These are phyloP conservation scores for Drosophila borealis DNA, from an alignment of 2,888 invertebrate genomes.

Conservation along the genomic window DNA sequence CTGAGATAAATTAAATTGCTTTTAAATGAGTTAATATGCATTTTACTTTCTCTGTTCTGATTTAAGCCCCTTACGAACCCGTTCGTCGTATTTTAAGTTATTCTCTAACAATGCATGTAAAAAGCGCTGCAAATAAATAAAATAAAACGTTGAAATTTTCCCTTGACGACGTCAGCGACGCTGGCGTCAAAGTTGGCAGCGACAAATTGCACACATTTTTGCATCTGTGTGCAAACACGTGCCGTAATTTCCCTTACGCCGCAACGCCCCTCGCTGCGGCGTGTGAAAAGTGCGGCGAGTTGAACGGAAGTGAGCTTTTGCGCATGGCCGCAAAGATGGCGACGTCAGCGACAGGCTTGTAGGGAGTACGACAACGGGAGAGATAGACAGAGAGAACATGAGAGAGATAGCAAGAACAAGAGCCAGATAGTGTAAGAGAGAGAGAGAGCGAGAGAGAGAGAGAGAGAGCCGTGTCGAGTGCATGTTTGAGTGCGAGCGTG, in stretches of 20 bases:
- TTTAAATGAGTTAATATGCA: background rate
- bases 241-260: slow-evolving; percentile 66
- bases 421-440: slow-evolving; percentile 3
- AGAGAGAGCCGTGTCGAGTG: slow-evolving; percentile 29
- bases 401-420: slow-evolving; percentile 3
- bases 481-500: slow-evolving; percentile 28
- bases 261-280: slow-evolving; percentile 27
- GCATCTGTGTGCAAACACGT: slow-evolving; percentile 82
- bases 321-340: slow-evolving; percentile 66
- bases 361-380: slow-evolving; percentile 4
- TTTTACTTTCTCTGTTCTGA: background rate
- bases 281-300: slow-evolving; percentile 57
- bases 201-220: slow-evolving; percentile 61
- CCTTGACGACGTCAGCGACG: slow-evolving; percentile 64
- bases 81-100: slow-evolving; percentile 1
- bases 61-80: background rate
- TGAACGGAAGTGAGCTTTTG: slow-evolving; percentile 69
- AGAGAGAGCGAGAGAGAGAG: slow-evolving; percentile 16
- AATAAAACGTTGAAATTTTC: slow-evolving; percentile 41
- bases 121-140: slow-evolving; percentile 3
- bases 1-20: background rate
- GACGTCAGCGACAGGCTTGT: slow-evolving; percentile 37
- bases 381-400: slow-evolving; percentile 1
- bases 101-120: slow-evolving; percentile 4
- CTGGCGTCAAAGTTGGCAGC: slow-evolving; percentile 41